Conservation (phyloP, 2,888 invertebrate genomes). For the Epistrophe eligans region DNA sequence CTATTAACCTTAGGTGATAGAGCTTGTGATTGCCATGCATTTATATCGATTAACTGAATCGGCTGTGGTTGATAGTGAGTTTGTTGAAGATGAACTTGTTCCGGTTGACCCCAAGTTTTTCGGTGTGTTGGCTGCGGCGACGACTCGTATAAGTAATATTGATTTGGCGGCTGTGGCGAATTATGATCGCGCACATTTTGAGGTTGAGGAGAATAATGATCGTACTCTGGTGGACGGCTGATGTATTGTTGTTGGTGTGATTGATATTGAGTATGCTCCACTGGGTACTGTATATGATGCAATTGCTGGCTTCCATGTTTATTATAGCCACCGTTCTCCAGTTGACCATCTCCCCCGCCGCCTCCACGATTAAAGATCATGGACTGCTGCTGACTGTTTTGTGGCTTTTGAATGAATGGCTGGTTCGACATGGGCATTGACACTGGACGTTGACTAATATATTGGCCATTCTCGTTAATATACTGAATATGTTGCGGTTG, state of each 20-base stretch:
- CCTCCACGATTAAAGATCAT: conserved; percentile 49
- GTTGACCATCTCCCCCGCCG: conserved; percentile 84
- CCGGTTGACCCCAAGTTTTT: conserved; percentile 88
- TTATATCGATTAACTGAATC: conserved; percentile 82
- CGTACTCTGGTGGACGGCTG: conserved; percentile 85
- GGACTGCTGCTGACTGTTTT: conserved; percentile 77
- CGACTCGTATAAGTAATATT: conserved; percentile 91
- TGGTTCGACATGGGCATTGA: conserved; percentile 79
- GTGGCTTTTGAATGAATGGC: conserved; percentile 84
- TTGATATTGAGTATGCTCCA: conserved; percentile 76
- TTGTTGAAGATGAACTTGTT: conserved; percentile 79
- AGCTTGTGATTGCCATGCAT: conserved; percentile 83
- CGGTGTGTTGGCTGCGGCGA: conserved; percentile 85
- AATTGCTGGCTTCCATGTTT: conserved; percentile 73
- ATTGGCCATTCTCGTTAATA: conserved; percentile 83
- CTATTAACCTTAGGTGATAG: conserved; percentile 77
- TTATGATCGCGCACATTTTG: conserved; percentile 79
- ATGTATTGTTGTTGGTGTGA: conserved; percentile 78
- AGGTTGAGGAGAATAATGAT: conserved; percentile 81
- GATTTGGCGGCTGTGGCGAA: conserved; percentile 85
- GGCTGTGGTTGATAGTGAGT: conserved; percentile 79
- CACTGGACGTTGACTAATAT: conserved; percentile 80
- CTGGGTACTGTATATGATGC: conserved; percentile 70
- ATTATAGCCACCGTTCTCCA: conserved; percentile 72
- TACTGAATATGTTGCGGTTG: conserved; percentile 83